Conservation (phyloP, 2,797 vertebrate genomes). For the Harpagifer antarcticus region DNA sequence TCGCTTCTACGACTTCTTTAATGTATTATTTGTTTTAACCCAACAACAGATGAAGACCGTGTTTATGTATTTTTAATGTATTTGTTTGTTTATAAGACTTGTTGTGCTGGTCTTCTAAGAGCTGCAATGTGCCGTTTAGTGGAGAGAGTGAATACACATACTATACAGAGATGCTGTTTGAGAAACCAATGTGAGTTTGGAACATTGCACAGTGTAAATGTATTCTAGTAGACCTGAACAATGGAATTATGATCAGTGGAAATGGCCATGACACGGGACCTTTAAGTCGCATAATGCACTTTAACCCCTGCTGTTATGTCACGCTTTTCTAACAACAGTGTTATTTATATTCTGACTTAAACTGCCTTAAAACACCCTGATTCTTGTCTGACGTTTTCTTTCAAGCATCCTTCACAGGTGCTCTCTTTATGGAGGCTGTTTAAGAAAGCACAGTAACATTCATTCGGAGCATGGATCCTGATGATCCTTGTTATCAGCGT, state of each 20-base stretch:
- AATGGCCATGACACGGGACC: too few relatives aligned
- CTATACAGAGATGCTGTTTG: too few relatives aligned
- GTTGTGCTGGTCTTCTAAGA: too few relatives aligned
- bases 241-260: too few relatives aligned
- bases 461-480: background rate
- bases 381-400: slow-evolving; percentile 6
- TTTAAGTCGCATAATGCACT: slow-evolving; percentile 42
- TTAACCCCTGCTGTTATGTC: slow-evolving; percentile 30
- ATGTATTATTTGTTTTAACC: background rate
- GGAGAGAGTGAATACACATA: too few relatives aligned
- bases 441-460: background rate
- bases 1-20: background rate
- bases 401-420: background rate
- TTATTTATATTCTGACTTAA: slow-evolving; percentile 35
- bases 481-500: background rate
- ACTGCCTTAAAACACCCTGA: slow-evolving; percentile 15
- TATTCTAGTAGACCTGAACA: too few relatives aligned
- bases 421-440: background rate
- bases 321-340: slow-evolving; percentile 1
- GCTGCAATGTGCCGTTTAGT: too few relatives aligned
- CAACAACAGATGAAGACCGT: background rate
- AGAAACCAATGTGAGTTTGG: too few relatives aligned
- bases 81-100: too few relatives aligned
- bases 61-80: too few relatives aligned
- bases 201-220: too few relatives aligned